phyloP scores from a whole-genome alignment of 2,797 vertebrate genomes.

The Setipinna tenuifilis region DNA sequence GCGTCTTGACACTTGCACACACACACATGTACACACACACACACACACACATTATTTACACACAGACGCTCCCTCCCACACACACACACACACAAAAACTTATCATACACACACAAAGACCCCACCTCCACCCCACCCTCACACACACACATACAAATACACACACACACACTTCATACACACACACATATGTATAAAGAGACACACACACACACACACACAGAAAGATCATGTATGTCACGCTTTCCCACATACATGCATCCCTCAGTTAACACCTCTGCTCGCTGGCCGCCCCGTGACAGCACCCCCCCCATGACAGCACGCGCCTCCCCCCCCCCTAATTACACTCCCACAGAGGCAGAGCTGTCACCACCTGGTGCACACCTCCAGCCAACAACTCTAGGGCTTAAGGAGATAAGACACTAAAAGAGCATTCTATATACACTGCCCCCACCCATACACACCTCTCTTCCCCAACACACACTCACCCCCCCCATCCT shows the following conservation, averaged over 20 bases:
- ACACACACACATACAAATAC: not conserved
- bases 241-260: not conserved
- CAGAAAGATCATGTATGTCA: not conserved
- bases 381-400: not conserved
- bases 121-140: not conserved
- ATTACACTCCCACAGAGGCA: not conserved
- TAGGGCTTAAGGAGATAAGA: not conserved
- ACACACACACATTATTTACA: not conserved
- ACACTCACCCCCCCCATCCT: not conserved
- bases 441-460: not conserved
- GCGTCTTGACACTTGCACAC: too few species aligned
- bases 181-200: not conserved
- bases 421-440: constrained; percentile 18
- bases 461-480: too few species aligned
- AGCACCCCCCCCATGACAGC: not conserved
- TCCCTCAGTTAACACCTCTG: not conserved
- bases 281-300: not conserved
- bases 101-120: not conserved
- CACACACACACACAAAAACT: not conserved
- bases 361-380: constrained; percentile 10
- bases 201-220: not conserved
- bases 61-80: not conserved
- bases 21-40: not conserved
- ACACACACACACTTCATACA: not conserved
- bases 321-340: not conserved